Percentiles rank a stretch among this genome's conserved stretches.
Evolutionary conservation across 1,140 invertebrate genomes (phyloP).

Genomic region (Drosophila quadrilineata): DNA sequence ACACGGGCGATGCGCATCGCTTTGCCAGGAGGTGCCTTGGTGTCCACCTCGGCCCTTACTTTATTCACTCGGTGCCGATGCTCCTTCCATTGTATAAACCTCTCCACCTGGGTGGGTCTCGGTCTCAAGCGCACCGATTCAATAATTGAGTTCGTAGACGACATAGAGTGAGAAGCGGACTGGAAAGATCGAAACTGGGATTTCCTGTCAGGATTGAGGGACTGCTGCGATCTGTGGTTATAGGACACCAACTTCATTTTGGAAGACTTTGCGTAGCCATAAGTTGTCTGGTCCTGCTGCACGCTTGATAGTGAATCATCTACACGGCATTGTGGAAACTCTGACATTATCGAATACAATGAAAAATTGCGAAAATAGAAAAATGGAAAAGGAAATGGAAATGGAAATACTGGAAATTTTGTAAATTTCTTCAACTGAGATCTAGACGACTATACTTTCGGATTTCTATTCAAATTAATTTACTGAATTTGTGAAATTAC

Average conservation of each 20-base stretch:
- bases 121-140: too few species aligned
- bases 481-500: not conserved
- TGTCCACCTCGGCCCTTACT: not conserved
- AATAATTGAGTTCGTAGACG: too few species aligned
- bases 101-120: not conserved
- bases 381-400: not conserved
- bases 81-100: not conserved
- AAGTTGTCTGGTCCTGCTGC: not conserved
- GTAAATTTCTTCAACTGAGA: not conserved
- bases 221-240: too few species aligned
- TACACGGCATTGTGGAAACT: not conserved
- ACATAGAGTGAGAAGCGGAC: too few species aligned
- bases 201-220: too few species aligned
- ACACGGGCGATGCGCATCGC: not conserved
- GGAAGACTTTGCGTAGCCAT: too few species aligned
- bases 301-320: not conserved
- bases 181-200: too few species aligned
- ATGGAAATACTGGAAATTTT: constrained; percentile 5
- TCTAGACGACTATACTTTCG: too few species aligned
- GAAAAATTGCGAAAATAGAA: not conserved
- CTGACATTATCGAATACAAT: not conserved
- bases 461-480: too few species aligned
- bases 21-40: not conserved
- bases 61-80: not conserved
- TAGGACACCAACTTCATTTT: too few species aligned